These are phyloP conservation scores for Zhuqinia jingwanae DNA, from an alignment of 2,888 invertebrate species.

Conservation along the genomic window DNA sequence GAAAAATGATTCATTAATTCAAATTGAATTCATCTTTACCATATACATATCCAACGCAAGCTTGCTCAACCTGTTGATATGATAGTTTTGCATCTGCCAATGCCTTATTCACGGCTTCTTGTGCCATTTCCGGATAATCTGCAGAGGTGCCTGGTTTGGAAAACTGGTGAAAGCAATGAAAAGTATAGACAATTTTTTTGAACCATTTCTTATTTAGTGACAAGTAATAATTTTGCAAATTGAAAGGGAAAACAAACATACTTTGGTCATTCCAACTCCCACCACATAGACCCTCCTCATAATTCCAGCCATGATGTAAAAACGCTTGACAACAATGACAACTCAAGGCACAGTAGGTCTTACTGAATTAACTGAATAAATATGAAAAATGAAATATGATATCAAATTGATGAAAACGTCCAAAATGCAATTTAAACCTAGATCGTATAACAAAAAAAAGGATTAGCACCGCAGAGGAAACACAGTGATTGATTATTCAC, in stretches of 20 bases:
- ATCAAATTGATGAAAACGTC: too few species aligned
- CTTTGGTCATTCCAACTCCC: slow-evolving; percentile 98
- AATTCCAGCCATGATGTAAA: slow-evolving; percentile 69
- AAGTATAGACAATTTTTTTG: too few species aligned
- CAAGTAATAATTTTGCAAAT: too few species aligned
- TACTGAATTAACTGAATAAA: too few species aligned
- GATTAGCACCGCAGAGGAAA: background rate
- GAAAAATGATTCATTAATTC: background rate
- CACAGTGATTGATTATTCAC: background rate
- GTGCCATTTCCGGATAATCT: slow-evolving; percentile 97
- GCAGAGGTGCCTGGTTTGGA: slow-evolving; percentile 93
- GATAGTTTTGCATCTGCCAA: slow-evolving; percentile 90
- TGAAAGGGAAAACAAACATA: slow-evolving; percentile 81
- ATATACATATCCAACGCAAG: slow-evolving; percentile 95
- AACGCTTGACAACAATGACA: too few species aligned
- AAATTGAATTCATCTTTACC: slow-evolving; percentile 83
- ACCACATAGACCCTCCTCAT: slow-evolving; percentile 89
- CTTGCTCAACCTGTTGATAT: slow-evolving; percentile 91
- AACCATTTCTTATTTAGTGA: too few species aligned
- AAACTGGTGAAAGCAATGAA: slow-evolving; percentile 84
- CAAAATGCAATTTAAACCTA: background rate
- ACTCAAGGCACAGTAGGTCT: too few species aligned
- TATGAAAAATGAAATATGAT: too few species aligned
- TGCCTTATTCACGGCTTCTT: slow-evolving; percentile 95
- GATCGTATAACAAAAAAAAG: too few species aligned